Percentiles rank a stretch among this genome's conserved stretches.
Evolutionary conservation across 2,888 invertebrate species (phyloP).

Genomic region (Andrena hattorfiana): DNA sequence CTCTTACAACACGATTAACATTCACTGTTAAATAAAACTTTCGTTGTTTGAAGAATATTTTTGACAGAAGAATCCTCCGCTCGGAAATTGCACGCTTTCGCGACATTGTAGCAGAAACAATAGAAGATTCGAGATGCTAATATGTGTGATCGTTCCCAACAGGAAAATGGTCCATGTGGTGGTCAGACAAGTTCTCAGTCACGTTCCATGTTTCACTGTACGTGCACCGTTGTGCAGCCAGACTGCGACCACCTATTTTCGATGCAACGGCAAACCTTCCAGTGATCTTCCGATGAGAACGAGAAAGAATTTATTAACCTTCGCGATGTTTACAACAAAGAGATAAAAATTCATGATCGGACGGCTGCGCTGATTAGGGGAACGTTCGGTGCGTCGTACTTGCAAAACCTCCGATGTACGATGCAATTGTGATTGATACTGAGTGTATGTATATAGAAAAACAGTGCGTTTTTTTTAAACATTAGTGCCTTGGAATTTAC

Average conservation of each 20-base stretch:
- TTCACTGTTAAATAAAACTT: background rate
- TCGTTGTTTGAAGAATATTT: background rate
- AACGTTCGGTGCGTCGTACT: background rate
- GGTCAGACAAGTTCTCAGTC: slow-evolving; percentile 3
- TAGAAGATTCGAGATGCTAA: background rate
- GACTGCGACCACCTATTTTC: slow-evolving; percentile 29
- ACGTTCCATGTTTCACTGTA: slow-evolving; percentile 5
- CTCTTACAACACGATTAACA: background rate
- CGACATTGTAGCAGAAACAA: slow-evolving; percentile 3
- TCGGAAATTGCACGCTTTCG: background rate
- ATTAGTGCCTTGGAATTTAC: too few species aligned
- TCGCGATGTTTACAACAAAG: background rate
- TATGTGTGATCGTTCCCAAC: slow-evolving; percentile 16
- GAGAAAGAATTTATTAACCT: slow-evolving; percentile 13
- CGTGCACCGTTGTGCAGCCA: background rate
- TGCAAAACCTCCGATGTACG: background rate
- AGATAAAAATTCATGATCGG: background rate
- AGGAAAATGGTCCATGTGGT: slow-evolving; percentile 25
- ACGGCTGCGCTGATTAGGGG: background rate
- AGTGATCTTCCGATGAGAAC: slow-evolving; percentile 16
- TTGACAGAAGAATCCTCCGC: background rate
- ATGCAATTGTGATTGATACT: too few species aligned
- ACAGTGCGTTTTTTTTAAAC: too few species aligned
- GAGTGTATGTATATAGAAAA: too few species aligned
- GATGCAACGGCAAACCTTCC: slow-evolving; percentile 7